Evolutionary conservation across 2,888 invertebrate species (phyloP).

Genomic region (Ennomos quercinarius): DNA sequence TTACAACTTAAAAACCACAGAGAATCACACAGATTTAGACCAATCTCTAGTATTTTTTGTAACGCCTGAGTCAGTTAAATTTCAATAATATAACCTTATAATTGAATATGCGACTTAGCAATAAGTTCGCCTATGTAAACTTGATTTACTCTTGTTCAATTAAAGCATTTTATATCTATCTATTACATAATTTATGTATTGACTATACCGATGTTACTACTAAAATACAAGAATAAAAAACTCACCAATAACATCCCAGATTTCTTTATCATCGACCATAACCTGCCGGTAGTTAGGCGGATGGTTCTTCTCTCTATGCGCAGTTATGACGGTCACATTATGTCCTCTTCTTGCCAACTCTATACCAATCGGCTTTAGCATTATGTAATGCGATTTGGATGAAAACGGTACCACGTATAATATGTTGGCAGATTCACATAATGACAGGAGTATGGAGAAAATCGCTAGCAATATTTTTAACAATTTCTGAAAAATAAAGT

Average conservation of each 20-base stretch:
- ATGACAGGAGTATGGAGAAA: conserved; percentile 33
- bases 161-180: too few species aligned
- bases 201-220: conserved; percentile 4
- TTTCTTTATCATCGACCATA: conserved; percentile 62
- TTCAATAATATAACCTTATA: too few species aligned
- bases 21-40: too few species aligned
- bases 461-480: conserved; percentile 11
- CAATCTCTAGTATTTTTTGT: too few species aligned
- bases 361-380: conserved; percentile 74
- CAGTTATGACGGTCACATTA: conserved; percentile 80
- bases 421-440: conserved; percentile 68
- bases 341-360: conserved; percentile 81
- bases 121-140: too few species aligned
- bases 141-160: too few species aligned
- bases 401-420: conserved; percentile 77
- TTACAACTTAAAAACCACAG: too few species aligned
- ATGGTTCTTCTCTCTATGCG: conserved; percentile 59
- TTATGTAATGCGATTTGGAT: conserved; percentile 77
- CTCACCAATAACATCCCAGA: conserved; percentile 75
- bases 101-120: too few species aligned
- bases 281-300: conserved; percentile 71
- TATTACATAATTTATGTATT: too few species aligned
- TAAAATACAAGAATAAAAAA: conserved; percentile 8
- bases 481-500: conserved; percentile 8
- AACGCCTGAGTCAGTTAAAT: too few species aligned